Conservation (phyloP, 1,140 invertebrate species). For the Hirudo medicinalis region DNA sequence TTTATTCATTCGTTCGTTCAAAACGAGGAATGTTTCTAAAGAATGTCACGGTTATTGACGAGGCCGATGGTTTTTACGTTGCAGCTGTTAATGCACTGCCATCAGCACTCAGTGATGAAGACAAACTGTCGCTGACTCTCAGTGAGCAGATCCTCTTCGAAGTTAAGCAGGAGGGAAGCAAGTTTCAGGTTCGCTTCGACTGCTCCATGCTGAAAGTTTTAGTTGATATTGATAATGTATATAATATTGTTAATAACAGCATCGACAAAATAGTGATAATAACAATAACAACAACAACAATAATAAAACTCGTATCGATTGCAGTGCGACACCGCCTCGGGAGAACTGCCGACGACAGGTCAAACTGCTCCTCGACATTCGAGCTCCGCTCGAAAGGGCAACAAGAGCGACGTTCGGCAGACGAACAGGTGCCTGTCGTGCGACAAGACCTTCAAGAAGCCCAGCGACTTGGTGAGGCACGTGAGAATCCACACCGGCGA, state of each 20-base stretch:
- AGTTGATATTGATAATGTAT: too few relatives aligned
- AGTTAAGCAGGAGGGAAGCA: too few relatives aligned
- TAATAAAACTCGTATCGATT: not conserved
- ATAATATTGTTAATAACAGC: not conserved
- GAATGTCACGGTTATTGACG: too few relatives aligned
- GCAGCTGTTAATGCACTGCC: too few relatives aligned
- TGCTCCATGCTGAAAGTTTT: too few relatives aligned
- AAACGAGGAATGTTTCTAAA: too few relatives aligned
- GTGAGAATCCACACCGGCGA: constrained; percentile 42
- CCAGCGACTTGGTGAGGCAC: constrained; percentile 41
- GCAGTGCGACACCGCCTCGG: not conserved
- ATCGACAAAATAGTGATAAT: not conserved
- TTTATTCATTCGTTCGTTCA: too few relatives aligned
- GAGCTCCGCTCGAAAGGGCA: not conserved
- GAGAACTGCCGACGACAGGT: not conserved
- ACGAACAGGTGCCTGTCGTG: constrained; percentile 49
- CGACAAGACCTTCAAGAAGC: constrained; percentile 44
- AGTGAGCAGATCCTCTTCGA: too few relatives aligned
- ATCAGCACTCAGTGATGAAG: too few relatives aligned
- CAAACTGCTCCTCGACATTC: not conserved
- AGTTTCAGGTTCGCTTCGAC: too few relatives aligned
- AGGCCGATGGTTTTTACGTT: too few relatives aligned
- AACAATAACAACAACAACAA: not conserved
- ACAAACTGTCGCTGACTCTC: too few relatives aligned
- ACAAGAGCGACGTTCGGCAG: constrained; percentile 24